Conservation (phyloP, 2,113 vertebrate species). For the Verasper variegatus region DNA sequence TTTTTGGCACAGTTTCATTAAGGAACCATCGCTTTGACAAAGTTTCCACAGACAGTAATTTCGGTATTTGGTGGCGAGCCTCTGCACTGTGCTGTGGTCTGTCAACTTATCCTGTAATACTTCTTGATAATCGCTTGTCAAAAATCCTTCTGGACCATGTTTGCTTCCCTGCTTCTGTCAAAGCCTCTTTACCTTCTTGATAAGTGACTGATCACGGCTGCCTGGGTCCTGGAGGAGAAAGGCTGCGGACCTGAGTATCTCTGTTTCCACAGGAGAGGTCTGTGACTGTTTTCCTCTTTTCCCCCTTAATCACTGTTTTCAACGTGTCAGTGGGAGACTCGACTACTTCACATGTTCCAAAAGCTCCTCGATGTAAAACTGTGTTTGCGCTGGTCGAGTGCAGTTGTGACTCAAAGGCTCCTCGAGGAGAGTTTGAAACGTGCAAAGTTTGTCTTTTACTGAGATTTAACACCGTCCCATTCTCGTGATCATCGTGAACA, state of each 20-base stretch:
- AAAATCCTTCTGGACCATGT: conserved; percentile 48
- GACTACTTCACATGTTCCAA: too few species aligned
- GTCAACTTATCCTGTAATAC: conserved; percentile 59
- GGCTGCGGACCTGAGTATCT: conserved; percentile 14
- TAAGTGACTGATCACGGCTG: conserved; percentile 14
- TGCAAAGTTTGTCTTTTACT: too few species aligned
- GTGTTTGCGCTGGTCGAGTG: neutral
- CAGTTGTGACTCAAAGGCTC: conserved; percentile 1
- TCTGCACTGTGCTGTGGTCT: conserved; percentile 25
- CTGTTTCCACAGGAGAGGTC: conserved; percentile 26
- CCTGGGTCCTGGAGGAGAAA: conserved; percentile 5
- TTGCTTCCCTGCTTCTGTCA: conserved; percentile 29
- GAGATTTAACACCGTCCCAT: too few species aligned
- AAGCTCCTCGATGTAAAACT: neutral
- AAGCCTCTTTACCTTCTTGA: conserved; percentile 43
- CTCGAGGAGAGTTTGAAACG: too few species aligned
- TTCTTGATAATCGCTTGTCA: conserved; percentile 73
- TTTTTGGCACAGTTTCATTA: conserved; percentile 73
- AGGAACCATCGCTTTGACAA: conserved; percentile 21
- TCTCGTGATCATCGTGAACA: too few species aligned
- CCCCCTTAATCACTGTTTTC: conserved; percentile 29
- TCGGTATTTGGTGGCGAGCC: conserved; percentile 41
- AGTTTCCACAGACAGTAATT: conserved; percentile 58
- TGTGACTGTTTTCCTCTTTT: conserved; percentile 14
- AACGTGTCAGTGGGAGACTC: conserved; percentile 8